Evolutionary conservation across 2,888 invertebrate genomes (phyloP), one percentile per base, ranked within the genome.

Genomic region (Siphlonurus alternatus): DNA sequence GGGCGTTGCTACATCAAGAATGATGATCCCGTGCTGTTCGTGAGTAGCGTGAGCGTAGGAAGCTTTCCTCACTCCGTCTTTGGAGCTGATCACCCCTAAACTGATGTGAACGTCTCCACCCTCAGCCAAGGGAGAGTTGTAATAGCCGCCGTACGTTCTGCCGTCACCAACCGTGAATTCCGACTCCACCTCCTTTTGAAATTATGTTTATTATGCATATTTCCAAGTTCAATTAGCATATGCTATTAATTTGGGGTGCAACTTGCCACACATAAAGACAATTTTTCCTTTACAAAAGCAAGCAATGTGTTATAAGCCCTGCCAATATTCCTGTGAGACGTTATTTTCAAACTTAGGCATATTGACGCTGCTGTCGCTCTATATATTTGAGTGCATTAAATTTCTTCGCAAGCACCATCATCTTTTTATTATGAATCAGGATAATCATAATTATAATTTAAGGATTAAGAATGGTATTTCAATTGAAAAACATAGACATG

Each of bases 101-200:
- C 86, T 82, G 2, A 91, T 79, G 68, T 85, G 84, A 68, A 87
- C 83, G 68, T 84, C 81, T 69, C 79, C 76, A 15, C 81, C 79
- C 25, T 80, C 74, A 10, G 81, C 80, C 62, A 94, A 74, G 0
- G 89, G 88, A 1, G 83, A 85, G 78, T 94, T 94, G 68, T 81
- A 83, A 72, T 84, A 92, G 0, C 83, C 83, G 67, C 88, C 87
- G 72, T 92, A 89, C 2, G 76, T 81, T 66, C 78, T 79, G 10
- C 82, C 82, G 75, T 93, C 88, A 2, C 94, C 94, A 59, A 94
- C 83, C 0, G 81, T 78, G 74, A 94, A 94, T 63, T 80, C 79
- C 69, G 81, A 79, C 59, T 82, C 76, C 10, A 84, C 80, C 66
- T 83, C 81, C 73, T 78, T 69, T 53, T 71, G 71, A 54, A 51